These are phyloP conservation scores for Stigmatopora nigra DNA, from an alignment of 2,113 vertebrate species.

Conservation along the genomic window DNA sequence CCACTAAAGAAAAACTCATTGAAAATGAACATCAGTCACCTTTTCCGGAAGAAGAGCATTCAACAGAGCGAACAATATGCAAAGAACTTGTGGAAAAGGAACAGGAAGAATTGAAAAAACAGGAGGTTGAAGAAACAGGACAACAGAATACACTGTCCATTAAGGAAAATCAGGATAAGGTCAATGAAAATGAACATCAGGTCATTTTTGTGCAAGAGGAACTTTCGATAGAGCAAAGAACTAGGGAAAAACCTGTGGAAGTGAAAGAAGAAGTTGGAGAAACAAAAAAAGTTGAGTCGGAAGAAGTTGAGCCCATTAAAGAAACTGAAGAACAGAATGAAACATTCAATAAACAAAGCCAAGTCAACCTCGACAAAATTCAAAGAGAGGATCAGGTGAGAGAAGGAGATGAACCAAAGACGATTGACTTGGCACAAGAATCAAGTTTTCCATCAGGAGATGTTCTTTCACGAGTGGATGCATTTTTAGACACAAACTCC, in stretches of 20 bases:
- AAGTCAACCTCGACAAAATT: not conserved
- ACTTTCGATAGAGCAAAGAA: not conserved
- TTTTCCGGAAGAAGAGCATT: not conserved
- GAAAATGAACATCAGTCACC: not conserved
- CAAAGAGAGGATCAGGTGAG: not conserved
- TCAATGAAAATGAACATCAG: not conserved
- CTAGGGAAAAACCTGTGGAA: too few species aligned
- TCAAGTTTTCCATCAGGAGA: not conserved
- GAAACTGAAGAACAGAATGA: not conserved
- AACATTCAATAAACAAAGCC: not conserved
- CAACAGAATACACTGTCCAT: not conserved
- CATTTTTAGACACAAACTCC: not conserved
- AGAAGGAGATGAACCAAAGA: not conserved
- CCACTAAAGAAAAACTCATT: not conserved
- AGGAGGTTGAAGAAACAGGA: not conserved
- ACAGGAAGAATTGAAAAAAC: not conserved
- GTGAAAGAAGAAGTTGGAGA: too few species aligned
- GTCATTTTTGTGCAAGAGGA: not conserved
- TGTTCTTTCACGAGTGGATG: not conserved
- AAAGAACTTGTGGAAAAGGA: not conserved
- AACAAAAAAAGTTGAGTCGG: not conserved
- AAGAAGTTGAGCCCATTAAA: not conserved
- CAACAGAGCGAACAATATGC: not conserved
- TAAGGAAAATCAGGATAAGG: not conserved
- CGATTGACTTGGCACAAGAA: not conserved